Percentiles rank a stretch among this genome's conserved stretches.
phyloP scores from a whole-genome alignment of 2,888 invertebrate species.

The Heteropelma amictum region DNA sequence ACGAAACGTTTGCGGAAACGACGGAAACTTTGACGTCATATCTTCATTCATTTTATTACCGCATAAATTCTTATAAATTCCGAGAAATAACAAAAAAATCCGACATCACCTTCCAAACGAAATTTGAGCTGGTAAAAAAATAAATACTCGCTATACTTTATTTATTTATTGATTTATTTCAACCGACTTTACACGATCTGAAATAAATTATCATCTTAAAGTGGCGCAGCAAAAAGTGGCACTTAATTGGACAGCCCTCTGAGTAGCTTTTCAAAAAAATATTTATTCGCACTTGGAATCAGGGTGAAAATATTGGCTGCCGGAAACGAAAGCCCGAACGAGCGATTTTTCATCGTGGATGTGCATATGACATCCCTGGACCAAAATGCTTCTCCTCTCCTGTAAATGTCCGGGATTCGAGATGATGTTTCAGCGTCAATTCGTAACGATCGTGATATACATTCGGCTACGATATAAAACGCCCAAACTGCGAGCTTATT shows the following conservation, averaged over 20 bases:
- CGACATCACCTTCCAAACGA: background rate
- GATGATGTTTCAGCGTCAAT: slow-evolving; percentile 9
- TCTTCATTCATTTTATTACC: background rate
- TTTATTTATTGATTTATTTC: no score
- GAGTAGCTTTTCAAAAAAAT: no score
- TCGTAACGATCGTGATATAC: background rate
- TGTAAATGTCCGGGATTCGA: background rate
- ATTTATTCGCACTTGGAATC: background rate
- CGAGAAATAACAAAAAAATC: background rate
- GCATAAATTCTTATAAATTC: no score
- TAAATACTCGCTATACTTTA: no score
- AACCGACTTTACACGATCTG: no score
- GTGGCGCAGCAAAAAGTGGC: no score
- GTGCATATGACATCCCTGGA: background rate
- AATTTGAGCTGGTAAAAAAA: background rate
- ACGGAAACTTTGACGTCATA: no score
- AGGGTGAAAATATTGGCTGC: background rate
- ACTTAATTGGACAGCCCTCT: no score
- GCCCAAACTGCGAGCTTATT: slow-evolving; percentile 10
- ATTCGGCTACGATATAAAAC: background rate
- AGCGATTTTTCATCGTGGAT: background rate
- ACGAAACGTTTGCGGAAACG: background rate
- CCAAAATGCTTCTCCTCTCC: background rate
- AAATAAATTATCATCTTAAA: no score
- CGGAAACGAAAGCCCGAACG: background rate